A percentile compares a stretch with the other conserved stretches of the same genome.
Conservation (phyloP, 2,797 vertebrate species). For the Denticeps clupeoides region DNA sequence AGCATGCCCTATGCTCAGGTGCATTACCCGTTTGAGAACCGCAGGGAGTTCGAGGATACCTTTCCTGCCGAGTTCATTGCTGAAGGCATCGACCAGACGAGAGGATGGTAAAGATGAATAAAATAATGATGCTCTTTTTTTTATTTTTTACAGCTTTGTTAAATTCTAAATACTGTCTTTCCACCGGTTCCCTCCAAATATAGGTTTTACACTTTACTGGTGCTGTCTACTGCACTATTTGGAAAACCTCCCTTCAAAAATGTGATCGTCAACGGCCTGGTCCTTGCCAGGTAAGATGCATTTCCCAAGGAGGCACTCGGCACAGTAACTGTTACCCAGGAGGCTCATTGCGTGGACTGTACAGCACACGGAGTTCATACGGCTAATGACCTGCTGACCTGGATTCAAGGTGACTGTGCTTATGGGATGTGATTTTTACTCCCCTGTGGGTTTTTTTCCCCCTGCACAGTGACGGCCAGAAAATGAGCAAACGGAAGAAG, state of each 20-base stretch:
- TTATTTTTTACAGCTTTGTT: not conserved
- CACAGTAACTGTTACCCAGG: too few relatives aligned
- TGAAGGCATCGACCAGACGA: conserved; percentile 97
- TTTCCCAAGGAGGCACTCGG: too few relatives aligned
- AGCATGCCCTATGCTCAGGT: conserved; percentile 96
- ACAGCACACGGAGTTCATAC: too few relatives aligned
- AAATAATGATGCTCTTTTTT: too few relatives aligned
- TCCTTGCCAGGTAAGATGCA: conserved; percentile 76
- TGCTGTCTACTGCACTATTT: conserved; percentile 90
- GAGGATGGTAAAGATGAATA: conserved; percentile 89
- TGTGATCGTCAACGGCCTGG: conserved; percentile 89
- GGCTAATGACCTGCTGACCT: conserved; percentile 48
- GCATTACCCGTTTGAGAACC: conserved; percentile 91
- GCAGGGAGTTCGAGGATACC: conserved; percentile 78
- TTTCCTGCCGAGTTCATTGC: conserved; percentile 97
- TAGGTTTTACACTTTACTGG: conserved; percentile 95
- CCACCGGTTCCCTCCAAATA: conserved; percentile 5
- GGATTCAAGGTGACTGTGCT: conserved; percentile 50
- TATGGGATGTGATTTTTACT: conserved; percentile 33
- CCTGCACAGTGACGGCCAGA: conserved; percentile 84
- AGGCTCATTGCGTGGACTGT: too few relatives aligned
- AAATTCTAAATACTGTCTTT: not conserved
- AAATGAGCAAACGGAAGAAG: conserved; percentile 99
- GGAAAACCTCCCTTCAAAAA: conserved; percentile 94
- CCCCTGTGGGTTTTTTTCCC: conserved; percentile 30